Percentiles rank a stretch among this genome's conserved stretches.
These are phyloP conservation scores for Tiliqua scincoides DNA, from an alignment of 2,113 vertebrate species.

Conservation along the genomic window DNA sequence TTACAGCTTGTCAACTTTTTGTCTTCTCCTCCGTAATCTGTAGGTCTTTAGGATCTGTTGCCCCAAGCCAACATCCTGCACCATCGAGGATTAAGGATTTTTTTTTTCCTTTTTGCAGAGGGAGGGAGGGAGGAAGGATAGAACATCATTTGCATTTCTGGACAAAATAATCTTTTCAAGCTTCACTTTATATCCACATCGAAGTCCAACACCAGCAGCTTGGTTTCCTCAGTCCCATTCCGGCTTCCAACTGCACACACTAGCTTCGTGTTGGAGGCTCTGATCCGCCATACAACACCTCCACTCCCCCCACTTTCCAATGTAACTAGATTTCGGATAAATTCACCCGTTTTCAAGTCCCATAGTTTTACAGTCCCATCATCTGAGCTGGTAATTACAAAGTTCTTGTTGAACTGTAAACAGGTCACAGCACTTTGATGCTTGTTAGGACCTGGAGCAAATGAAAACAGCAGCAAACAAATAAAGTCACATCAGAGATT, in stretches of 20 bases:
- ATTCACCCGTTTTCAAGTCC: slow-evolving; percentile 99
- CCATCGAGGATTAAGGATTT: slow-evolving; percentile 82
- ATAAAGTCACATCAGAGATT: slow-evolving; percentile 35
- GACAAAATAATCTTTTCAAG: slow-evolving; percentile 76
- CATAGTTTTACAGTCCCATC: slow-evolving; percentile 99
- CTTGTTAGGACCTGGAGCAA: slow-evolving; percentile 92
- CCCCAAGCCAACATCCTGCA: slow-evolving; percentile 85
- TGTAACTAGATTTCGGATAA: slow-evolving; percentile 99
- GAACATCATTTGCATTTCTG: slow-evolving; percentile 75
- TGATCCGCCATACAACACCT: slow-evolving; percentile 97
- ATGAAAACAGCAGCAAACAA: slow-evolving; percentile 43
- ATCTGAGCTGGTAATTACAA: slow-evolving; percentile 99
- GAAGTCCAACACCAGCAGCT: slow-evolving; percentile 99
- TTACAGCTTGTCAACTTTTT: slow-evolving; percentile 73
- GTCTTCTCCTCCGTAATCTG: slow-evolving; percentile 78
- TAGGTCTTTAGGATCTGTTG: slow-evolving; percentile 84
- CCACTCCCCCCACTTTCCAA: slow-evolving; percentile 98
- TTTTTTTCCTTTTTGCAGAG: slow-evolving; percentile 53
- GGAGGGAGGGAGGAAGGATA: slow-evolving; percentile 70
- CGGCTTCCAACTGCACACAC: slow-evolving; percentile 98
- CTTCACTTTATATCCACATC: slow-evolving; percentile 99
- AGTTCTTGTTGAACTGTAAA: slow-evolving; percentile 99
- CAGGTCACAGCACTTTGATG: slow-evolving; percentile 99
- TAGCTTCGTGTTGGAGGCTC: slow-evolving; percentile 98
- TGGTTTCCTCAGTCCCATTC: slow-evolving; percentile 99